These are phyloP conservation scores for Tetramorium alpestre DNA, from an alignment of 1,140 invertebrate genomes.

Conservation along the genomic window DNA sequence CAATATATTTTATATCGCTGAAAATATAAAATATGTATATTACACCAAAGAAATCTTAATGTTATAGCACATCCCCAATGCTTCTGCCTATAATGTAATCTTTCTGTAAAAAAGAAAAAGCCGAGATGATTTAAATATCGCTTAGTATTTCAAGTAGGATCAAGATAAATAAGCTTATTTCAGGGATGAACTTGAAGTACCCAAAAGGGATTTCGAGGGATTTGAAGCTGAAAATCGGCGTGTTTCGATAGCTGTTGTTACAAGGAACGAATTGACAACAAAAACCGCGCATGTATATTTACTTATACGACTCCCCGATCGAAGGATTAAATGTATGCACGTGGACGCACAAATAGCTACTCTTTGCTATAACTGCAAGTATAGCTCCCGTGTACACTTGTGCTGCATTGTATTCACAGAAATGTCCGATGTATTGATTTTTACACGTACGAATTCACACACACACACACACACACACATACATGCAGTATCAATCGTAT, in stretches of 20 bases:
- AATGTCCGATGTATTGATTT: constrained; percentile 7
- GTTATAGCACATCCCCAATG: background rate
- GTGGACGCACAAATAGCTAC: constrained; percentile 3
- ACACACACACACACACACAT: background rate
- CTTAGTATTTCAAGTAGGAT: background rate
- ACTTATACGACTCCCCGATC: background rate
- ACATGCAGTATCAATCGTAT: background rate
- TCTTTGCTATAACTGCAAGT: background rate
- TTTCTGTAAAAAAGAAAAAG: constrained; percentile 13
- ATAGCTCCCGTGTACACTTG: background rate
- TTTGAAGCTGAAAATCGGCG: constrained; percentile 57
- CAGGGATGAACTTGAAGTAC: background rate
- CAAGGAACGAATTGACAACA: constrained; percentile 10
- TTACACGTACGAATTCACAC: background rate
- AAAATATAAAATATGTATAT: constrained; percentile 2
- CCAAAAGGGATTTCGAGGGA: constrained; percentile 27
- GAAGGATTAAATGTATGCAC: constrained; percentile 48
- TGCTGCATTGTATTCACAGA: background rate
- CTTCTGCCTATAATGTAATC: constrained; percentile 19
- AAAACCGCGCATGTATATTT: constrained; percentile 42
- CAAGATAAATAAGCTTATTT: background rate
- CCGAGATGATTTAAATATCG: constrained; percentile 20
- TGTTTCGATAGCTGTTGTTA: constrained; percentile 22
- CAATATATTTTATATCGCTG: background rate
- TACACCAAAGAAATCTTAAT: constrained; percentile 35